Percentiles rank a stretch among this genome's conserved stretches.
Evolutionary conservation across 2,888 invertebrate species (phyloP).

Genomic region (Cryptus armator): DNA sequence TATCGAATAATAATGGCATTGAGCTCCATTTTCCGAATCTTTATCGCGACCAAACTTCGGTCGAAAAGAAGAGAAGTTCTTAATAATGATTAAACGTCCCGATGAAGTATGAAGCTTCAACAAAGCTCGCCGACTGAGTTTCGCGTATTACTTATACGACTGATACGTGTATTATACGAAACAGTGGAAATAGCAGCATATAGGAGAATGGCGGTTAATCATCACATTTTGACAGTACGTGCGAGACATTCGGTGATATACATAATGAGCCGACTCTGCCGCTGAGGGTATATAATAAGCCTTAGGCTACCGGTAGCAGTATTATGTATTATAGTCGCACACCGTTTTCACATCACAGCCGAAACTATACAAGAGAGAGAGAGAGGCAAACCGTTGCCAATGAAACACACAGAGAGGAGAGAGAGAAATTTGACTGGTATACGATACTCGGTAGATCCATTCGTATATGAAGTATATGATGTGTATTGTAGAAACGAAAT

Average conservation of each 20-base stretch:
- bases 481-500: constrained; percentile 80
- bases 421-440: constrained; percentile 39
- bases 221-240: constrained; percentile 80
- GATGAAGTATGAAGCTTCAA: constrained; percentile 4
- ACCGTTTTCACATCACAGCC: constrained; percentile 77
- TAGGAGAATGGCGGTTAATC: constrained; percentile 75
- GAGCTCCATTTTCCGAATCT: background rate
- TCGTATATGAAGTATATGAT: constrained; percentile 64
- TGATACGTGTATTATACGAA: constrained; percentile 27
- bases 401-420: background rate
- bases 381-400: background rate
- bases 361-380: constrained; percentile 70
- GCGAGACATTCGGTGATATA: constrained; percentile 73
- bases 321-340: constrained; percentile 21
- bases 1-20: too few species aligned
- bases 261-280: constrained; percentile 32
- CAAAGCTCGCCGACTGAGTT: background rate
- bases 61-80: background rate
- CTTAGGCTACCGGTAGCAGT: constrained; percentile 74
- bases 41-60: background rate
- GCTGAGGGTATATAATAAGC: constrained; percentile 79
- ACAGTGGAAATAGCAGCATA: constrained; percentile 23
- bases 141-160: background rate
- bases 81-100: constrained; percentile 3
- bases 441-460: constrained; percentile 31